phyloP scores from a whole-genome alignment of 2,113 vertebrate species.

The Corvus moneduloides region DNA sequence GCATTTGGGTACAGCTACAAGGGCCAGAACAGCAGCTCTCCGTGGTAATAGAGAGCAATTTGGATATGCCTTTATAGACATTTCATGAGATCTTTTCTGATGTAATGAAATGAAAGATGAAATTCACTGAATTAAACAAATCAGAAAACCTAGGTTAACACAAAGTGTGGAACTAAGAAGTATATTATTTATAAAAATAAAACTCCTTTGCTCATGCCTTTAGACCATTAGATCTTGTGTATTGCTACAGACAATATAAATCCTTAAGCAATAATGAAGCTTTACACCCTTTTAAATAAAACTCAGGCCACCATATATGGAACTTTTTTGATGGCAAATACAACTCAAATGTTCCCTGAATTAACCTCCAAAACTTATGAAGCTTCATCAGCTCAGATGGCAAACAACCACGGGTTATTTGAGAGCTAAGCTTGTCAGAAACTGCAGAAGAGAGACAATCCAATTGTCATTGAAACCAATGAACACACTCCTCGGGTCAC shows the following conservation, averaged over 20 bases:
- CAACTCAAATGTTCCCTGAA: neutral
- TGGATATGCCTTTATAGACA: neutral
- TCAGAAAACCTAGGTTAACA: neutral
- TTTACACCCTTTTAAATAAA: neutral
- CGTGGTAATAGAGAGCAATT: neutral
- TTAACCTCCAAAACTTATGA: neutral
- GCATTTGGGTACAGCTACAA: neutral
- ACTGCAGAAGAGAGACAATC: neutral
- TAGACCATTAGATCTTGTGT: neutral
- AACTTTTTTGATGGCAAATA: accelerated
- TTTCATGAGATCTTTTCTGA: neutral
- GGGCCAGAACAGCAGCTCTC: neutral
- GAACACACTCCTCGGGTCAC: neutral
- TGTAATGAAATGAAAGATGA: neutral
- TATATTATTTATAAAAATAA: neutral
- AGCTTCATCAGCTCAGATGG: neutral
- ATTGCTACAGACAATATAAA: neutral
- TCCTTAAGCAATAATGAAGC: neutral
- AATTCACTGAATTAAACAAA: neutral
- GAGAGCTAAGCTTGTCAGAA: neutral
- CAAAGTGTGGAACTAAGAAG: neutral
- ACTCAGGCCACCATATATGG: accelerated
- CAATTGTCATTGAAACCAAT: neutral
- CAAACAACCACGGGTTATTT: neutral
- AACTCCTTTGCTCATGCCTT: neutral